Base-by-base conservation (phyloP, 2,888 invertebrate genomes). In the Heteromurus nitidus region DNA sequence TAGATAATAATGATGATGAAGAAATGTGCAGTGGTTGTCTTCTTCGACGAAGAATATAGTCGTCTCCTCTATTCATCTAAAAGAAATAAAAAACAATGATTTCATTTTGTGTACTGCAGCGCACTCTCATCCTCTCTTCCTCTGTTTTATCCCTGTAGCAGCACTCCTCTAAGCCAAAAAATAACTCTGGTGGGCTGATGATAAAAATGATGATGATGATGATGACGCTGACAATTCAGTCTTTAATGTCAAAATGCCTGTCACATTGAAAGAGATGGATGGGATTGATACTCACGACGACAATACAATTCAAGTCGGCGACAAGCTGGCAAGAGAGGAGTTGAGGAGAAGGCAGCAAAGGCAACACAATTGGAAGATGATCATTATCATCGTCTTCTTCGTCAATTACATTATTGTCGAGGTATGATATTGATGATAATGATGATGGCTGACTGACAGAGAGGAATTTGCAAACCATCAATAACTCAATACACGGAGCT, bases 401-500 rank as follows among this genome's bases (percentile, higher is more conserved):
- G n/a, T n/a, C n/a, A n/a, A n/a, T n/a, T n/a, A n/a, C n/a, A 16
- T 47, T 47, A 44, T 69, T 30, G 30, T 69, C 13, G 31, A 28
- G 47, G 47, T 69, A 74, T 36, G 47, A 65, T 55, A 75, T 80
- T 72, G 67, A 73, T 80, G 80, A 70, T 80, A 72, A 80, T 80
- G 80, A 80, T 67, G 80, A 80, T 80, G 70, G 58, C 72, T 58
- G 30, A 55, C 73, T 80, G 80, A 80, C 80, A 80, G 58, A 36
- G 30, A 30, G 55, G 73, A 80, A 80, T 80, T 80, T 58, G 80
- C 72, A 55, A 67, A 67, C 24, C 69, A 62, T 58, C 77, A 77
- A 80, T 80, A 73, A 80, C 80, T 80, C 80, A 73, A 80, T 80
- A 80, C 28, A 28, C 3, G 47, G 11, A 16, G n/a, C n/a, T n/a